phyloP scores from a whole-genome alignment of 2,113 vertebrate species.

The Morone chrysops region DNA sequence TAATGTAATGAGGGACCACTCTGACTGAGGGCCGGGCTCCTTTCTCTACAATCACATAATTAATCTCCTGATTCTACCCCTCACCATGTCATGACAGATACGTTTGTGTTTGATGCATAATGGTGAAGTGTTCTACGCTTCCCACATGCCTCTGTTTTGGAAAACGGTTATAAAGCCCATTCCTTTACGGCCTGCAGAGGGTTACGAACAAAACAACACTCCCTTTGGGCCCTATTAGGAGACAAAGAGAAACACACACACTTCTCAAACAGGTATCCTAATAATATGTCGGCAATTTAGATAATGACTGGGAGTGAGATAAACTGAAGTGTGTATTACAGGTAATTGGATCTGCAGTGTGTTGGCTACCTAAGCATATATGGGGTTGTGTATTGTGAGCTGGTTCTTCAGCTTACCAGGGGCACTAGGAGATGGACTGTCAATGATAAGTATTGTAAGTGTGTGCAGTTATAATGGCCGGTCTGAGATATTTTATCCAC shows the following conservation, averaged over 20 bases:
- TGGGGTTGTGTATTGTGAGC: conserved; percentile 57
- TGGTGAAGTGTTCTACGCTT: conserved; percentile 61
- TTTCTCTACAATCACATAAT: conserved; percentile 77
- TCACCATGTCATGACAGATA: conserved; percentile 77
- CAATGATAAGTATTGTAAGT: conserved; percentile 69
- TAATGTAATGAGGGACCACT: conserved; percentile 81
- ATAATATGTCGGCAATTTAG: conserved; percentile 99
- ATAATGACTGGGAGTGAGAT: conserved; percentile 99
- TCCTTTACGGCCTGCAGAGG: conserved; percentile 92
- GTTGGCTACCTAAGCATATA: conserved; percentile 82
- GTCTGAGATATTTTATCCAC: conserved; percentile 52
- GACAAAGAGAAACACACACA: conserved; percentile 81
- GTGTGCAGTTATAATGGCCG: conserved; percentile 45
- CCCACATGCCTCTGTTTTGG: conserved; percentile 68
- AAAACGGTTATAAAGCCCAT: conserved; percentile 81
- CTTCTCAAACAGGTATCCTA: conserved; percentile 85
- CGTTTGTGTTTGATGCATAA: conserved; percentile 81
- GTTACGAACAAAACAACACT: conserved; percentile 93
- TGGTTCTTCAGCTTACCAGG: conserved; percentile 51
- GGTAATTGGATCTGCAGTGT: conserved; percentile 94
- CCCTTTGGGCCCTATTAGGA: conserved; percentile 95
- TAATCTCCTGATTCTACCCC: conserved; percentile 78
- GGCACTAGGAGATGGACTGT: conserved; percentile 63
- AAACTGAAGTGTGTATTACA: conserved; percentile 97
- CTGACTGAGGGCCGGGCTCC: conserved; percentile 58